Conservation (phyloP, 2,797 vertebrate genomes). For the Crax fasciolata region DNA sequence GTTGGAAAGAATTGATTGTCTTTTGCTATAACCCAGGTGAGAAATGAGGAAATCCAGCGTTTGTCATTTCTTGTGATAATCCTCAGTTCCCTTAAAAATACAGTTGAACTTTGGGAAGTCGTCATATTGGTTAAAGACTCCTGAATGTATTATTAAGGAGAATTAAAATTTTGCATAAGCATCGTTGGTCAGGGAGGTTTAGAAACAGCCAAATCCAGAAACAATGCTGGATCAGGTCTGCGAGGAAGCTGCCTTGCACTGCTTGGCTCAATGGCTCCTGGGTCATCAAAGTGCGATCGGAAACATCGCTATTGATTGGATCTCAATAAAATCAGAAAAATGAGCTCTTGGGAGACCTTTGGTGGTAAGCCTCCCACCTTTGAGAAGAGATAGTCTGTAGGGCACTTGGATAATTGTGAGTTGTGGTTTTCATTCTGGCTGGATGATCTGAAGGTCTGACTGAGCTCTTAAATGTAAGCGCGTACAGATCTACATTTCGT, state of each 20-base stretch:
- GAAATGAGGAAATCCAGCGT: background rate
- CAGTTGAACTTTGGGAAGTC: background rate
- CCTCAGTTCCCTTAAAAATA: background rate
- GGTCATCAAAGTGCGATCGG: background rate
- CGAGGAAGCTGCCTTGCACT: background rate
- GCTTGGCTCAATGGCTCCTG: background rate
- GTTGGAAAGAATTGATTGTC: background rate
- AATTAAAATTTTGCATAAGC: background rate
- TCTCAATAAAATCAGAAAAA: background rate
- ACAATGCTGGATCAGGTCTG: too few species aligned
- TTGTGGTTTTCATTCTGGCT: background rate
- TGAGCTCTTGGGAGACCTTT: background rate
- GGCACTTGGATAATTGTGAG: background rate
- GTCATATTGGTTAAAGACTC: background rate
- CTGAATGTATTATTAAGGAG: background rate
- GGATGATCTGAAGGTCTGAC: background rate
- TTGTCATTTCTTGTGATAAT: background rate
- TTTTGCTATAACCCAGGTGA: background rate
- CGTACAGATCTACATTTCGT: accelerated
- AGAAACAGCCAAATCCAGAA: background rate
- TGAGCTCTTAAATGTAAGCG: background rate
- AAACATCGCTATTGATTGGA: accelerated
- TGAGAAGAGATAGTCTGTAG: background rate
- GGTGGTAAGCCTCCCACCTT: background rate
- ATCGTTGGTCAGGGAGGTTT: background rate